Percentiles rank a stretch among this genome's conserved stretches.
These are phyloP conservation scores for Oncorhynchus keta DNA, from an alignment of 2,113 vertebrate species.

Conservation along the genomic window DNA sequence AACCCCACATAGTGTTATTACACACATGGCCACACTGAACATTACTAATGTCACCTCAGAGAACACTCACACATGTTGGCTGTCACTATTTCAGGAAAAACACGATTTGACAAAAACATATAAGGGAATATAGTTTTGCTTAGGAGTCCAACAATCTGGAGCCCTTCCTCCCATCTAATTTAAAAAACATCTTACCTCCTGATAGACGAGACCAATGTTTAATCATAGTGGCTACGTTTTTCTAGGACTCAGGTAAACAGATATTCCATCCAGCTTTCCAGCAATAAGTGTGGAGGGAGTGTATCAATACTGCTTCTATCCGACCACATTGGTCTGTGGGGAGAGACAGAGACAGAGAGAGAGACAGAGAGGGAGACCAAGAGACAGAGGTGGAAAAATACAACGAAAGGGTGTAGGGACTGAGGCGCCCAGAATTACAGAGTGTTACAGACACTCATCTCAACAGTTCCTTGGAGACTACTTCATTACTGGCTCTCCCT, in stretches of 20 bases:
- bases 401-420: neutral
- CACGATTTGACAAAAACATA: too few relatives aligned
- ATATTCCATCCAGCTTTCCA: neutral
- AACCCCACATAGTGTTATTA: too few relatives aligned
- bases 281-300: neutral
- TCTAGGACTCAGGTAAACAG: neutral
- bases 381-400: neutral
- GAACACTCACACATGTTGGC: too few relatives aligned
- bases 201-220: too few relatives aligned
- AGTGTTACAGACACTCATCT: slow-evolving; percentile 1
- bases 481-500: neutral
- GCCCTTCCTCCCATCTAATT: too few relatives aligned
- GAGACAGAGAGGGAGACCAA: neutral
- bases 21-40: too few relatives aligned
- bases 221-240: too few relatives aligned
- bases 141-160: too few relatives aligned
- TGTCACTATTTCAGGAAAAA: too few relatives aligned
- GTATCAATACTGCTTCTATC: neutral
- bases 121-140: too few relatives aligned
- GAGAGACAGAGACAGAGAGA: neutral
- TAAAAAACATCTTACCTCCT: too few relatives aligned
- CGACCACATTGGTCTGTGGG: neutral
- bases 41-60: too few relatives aligned
- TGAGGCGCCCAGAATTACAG: neutral
- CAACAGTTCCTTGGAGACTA: neutral